Evolutionary conservation across 2,797 vertebrate species (phyloP), one percentile per base, ranked within the genome.

Genomic region (Halcyon leucocephala): DNA sequence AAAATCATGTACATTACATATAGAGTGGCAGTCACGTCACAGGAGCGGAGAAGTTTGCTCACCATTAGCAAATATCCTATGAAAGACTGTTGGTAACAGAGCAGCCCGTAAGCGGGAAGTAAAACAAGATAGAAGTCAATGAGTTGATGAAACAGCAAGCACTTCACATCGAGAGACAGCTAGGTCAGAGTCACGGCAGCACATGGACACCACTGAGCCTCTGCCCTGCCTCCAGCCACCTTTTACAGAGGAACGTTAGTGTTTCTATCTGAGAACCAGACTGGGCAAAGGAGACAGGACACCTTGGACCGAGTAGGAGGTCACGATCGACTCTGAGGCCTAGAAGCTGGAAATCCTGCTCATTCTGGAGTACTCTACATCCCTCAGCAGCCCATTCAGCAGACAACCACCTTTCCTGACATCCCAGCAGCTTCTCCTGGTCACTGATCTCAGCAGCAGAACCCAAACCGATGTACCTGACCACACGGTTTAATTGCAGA

Each of bases 11-110:
- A 93, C 85, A 49, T 82, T 70, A 91, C 95, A 93, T 57, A 85
- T 46, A 88, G 4, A 95, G 93, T 86, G 91, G 87, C 10, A 96
- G 96, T 83, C 96, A 98, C 97, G 82, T 89, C 97, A 98, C 97
- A 98, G 97, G 94, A 97, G 97, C 83, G 82, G 94, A 97, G 96
- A 97, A 95, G 95, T 97, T 93, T 97, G 97, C 98, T 98, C 98
- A 98, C 98, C 98, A 98, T 98, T 98, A 98, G 98, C 98, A 98
- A 98, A 98, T 98, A 98, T 98, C 98, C 98, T 98, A 98, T 98
- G 98, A 98, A 98, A 98, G 98, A 98, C 98, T 98, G 98, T 98
- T 98, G 98, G 98, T 86, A 97, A 98, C 97, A 98, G 98, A 98
- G 98, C 98, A 98, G 98, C 98, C 98, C 98, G 98, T 98, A 97